Conservation (phyloP, 2,888 invertebrate genomes). For the Lepidochitona cinerea region DNA sequence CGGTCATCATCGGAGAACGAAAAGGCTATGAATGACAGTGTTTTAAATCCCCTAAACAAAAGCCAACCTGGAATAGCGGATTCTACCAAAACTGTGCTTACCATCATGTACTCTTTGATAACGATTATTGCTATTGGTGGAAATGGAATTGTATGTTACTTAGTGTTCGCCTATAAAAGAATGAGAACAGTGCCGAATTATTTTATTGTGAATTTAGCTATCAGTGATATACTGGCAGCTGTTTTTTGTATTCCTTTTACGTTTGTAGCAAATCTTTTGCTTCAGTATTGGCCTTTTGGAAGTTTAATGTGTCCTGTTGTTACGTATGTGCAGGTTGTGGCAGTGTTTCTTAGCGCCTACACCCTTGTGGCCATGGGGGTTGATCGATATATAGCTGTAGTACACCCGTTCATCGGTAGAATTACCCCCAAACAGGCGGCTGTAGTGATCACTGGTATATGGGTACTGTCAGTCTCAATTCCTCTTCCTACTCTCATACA, state of each 20-base stretch:
- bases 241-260: constrained; percentile 70
- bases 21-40: not conserved
- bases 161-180: constrained; percentile 44
- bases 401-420: constrained; percentile 87
- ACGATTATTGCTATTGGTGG: constrained; percentile 66
- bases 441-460: constrained; percentile 79
- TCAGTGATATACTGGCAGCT: constrained; percentile 60
- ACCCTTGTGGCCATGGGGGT: constrained; percentile 90
- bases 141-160: constrained; percentile 43
- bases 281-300: constrained; percentile 91
- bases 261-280: constrained; percentile 82
- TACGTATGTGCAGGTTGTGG: constrained; percentile 80
- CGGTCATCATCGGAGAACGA: too few species aligned
- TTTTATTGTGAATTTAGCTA: constrained; percentile 46
- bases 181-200: constrained; percentile 64
- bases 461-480: constrained; percentile 83
- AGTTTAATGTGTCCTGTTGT: constrained; percentile 84
- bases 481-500: constrained; percentile 86
- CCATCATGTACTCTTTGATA: constrained; percentile 54
- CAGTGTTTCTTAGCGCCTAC: constrained; percentile 82
- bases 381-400: constrained; percentile 90
- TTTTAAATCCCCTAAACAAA: too few species aligned
- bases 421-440: constrained; percentile 82
- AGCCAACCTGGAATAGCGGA: not conserved
- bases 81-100: constrained; percentile 65